These are phyloP conservation scores for Promerops cafer DNA, from an alignment of 2,113 vertebrate species.

Conservation along the genomic window DNA sequence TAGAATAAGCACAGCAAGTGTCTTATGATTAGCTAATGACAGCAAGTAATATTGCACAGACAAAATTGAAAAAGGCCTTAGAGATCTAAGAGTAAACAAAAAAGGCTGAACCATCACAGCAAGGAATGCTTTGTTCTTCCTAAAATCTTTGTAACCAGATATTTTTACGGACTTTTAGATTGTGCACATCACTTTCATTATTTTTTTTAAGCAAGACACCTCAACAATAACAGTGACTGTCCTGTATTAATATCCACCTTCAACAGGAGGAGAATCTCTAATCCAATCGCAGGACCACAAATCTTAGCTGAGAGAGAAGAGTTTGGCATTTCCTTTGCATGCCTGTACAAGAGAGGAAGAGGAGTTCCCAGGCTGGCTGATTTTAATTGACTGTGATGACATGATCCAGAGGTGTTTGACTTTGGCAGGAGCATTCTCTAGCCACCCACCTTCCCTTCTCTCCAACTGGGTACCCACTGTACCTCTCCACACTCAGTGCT, in stretches of 20 bases:
- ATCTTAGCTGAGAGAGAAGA: not conserved
- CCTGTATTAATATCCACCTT: not conserved
- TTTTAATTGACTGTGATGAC: not conserved
- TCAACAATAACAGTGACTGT: not conserved
- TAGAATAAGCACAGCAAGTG: not conserved
- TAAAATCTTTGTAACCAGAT: not conserved
- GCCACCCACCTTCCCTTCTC: not conserved
- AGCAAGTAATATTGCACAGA: not conserved
- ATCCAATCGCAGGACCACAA: not conserved
- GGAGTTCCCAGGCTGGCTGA: not conserved
- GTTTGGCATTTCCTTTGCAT: not conserved
- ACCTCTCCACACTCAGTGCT: not conserved
- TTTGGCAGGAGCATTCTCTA: not conserved
- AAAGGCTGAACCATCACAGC: not conserved
- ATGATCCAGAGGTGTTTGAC: not conserved
- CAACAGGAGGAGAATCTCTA: not conserved
- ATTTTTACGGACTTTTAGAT: not conserved
- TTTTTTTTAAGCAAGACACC: not conserved
- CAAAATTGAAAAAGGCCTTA: not conserved
- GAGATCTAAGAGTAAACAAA: not conserved
- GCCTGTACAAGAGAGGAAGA: not conserved
- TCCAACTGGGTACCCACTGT: rapidly evolving
- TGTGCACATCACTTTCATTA: not conserved
- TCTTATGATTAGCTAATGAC: not conserved
- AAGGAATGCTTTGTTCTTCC: not conserved